A percentile compares a stretch with the other conserved stretches of the same genome.
These are phyloP conservation scores for Lasiommata megera DNA, from an alignment of 2,888 invertebrate genomes.

Conservation along the genomic window DNA sequence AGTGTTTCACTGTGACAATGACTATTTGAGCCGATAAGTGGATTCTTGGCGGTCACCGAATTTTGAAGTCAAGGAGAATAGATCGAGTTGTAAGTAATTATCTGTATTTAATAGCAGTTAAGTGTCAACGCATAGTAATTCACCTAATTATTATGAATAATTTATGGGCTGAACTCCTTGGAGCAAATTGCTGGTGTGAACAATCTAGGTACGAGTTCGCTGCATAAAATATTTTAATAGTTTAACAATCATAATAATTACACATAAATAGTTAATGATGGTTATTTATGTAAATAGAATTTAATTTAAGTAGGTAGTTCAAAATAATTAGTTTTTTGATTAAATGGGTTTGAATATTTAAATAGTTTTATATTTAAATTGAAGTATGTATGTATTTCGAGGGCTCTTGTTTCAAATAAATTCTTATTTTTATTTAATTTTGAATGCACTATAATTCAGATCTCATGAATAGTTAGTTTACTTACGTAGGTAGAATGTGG, in stretches of 20 bases:
- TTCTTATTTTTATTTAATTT: not conserved
- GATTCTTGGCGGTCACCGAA: conserved; percentile 34
- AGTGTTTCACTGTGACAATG: conserved; percentile 30
- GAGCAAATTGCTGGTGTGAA: conserved; percentile 31
- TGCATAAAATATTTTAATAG: conserved; percentile 23
- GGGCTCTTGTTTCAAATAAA: not conserved
- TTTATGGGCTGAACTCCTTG: conserved; percentile 42
- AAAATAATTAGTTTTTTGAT: not conserved
- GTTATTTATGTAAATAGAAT: not conserved
- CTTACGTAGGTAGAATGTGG: no score
- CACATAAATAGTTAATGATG: conserved; percentile 3
- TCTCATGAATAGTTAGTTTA: no score
- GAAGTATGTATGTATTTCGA: not conserved
- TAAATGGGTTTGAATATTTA: not conserved
- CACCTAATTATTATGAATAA: conserved; percentile 38
- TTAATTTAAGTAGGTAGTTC: not conserved
- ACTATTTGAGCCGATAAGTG: conserved; percentile 32
- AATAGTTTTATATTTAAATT: not conserved
- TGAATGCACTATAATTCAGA: no score
- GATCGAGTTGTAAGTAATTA: conserved; percentile 40
- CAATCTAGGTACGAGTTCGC: conserved; percentile 7
- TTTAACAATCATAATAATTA: conserved; percentile 14
- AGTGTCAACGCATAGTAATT: conserved; percentile 34
- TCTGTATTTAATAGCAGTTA: conserved; percentile 29
- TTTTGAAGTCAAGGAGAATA: conserved; percentile 39